Evolutionary conservation across 1,140 invertebrate species (phyloP), one percentile per base, ranked within the genome.

Genomic region (Drosophila azteca): DNA sequence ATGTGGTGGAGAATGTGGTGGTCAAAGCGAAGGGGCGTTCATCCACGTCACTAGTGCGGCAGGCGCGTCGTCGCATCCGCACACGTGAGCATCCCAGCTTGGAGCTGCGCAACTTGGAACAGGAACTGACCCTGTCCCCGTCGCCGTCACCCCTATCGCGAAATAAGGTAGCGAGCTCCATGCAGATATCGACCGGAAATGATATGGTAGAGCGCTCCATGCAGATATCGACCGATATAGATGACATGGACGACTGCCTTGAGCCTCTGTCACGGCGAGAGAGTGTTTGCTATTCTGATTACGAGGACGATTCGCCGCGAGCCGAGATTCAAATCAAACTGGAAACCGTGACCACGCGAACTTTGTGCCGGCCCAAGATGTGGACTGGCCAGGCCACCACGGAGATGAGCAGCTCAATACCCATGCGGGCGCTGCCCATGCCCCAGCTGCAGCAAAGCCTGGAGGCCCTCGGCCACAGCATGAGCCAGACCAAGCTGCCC

Each of bases 251-350:
- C 3, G n/a, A 44, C 57, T 20, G 15, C 26, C 15, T 59, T 6
- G 20, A 59, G 26, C 31, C 57, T 6, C 3, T 81, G 29, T 48
- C 44, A 8, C 41, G 44, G 8, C 29, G 11, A 6, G 20, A 17
- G 13, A 39, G 49, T 0, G 58, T 22, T 2, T 3, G 17, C 0
- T 68, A 66, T 45, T 64, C 71, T 0, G 71, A 15, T 3, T 72
- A 66, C 3, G 81, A 83, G 2, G 54, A 72, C 8, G 72, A 76
- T 2, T 68, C 52, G 6, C 68, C 64, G 2, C 17, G 64, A 13
- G 51, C 61, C 8, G 81, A 81, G n/a, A 77, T 87, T 5, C 68
- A 68, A 15, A 76, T 78, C 7, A 72, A 76, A n/a, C 6, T 87
- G 26, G 82, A 87, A 41, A 49, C 70, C 3, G 64, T 60, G 17